Conservation (phyloP, 2,797 vertebrate genomes). For the Zalophus californianus region DNA sequence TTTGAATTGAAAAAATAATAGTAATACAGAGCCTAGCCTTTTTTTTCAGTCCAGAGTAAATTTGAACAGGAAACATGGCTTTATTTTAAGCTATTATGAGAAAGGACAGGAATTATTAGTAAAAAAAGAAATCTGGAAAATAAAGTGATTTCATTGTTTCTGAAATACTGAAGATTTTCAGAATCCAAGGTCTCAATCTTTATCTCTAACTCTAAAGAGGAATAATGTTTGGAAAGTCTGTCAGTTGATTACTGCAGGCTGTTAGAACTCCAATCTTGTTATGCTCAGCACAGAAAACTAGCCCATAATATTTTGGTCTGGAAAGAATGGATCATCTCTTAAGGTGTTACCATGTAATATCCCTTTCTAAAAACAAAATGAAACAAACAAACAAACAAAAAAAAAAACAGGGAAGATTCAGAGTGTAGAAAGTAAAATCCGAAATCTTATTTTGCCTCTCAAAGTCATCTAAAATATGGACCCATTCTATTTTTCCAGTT, state of each 20-base stretch:
- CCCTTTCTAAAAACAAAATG: neutral
- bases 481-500: neutral
- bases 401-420: neutral
- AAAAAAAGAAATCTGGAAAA: slow-evolving; percentile 23
- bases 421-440: neutral
- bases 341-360: neutral
- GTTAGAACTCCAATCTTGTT: neutral
- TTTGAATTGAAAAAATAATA: neutral
- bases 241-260: neutral
- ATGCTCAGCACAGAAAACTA: neutral
- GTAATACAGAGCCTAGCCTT: neutral
- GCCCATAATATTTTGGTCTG: neutral
- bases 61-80: neutral
- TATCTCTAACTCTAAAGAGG: neutral
- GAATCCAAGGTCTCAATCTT: neutral
- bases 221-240: neutral
- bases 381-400: neutral
- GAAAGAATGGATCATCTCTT: neutral
- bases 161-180: slow-evolving; percentile 12
- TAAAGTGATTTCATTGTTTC: slow-evolving; percentile 8
- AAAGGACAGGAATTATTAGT: neutral
- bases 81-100: slow-evolving; percentile 9
- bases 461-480: neutral
- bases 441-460: slow-evolving; percentile 41
- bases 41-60: neutral